Percentiles rank a stretch among this genome's conserved stretches.
Conservation (phyloP, 2,888 invertebrate species). For the Gonocerus acuteangulatus region DNA sequence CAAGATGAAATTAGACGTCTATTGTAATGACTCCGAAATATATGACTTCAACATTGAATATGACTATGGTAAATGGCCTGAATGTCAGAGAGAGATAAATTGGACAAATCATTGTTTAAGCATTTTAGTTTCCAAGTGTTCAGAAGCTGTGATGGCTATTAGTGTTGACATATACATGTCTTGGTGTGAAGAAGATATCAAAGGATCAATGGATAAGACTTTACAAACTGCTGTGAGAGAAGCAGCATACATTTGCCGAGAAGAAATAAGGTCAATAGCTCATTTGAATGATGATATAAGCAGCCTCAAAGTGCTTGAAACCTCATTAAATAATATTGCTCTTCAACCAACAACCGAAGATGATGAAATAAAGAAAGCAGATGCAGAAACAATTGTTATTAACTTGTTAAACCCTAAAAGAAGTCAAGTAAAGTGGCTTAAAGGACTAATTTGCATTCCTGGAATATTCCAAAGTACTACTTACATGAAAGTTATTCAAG, state of each 20-base stretch:
- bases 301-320: slow-evolving; percentile 20
- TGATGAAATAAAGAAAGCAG: slow-evolving; percentile 34
- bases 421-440: slow-evolving; percentile 34
- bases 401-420: slow-evolving; percentile 33
- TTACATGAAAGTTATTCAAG: slow-evolving; percentile 27
- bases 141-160: slow-evolving; percentile 24
- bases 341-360: slow-evolving; percentile 34
- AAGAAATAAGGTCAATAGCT: slow-evolving; percentile 14
- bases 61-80: slow-evolving; percentile 28
- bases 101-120: slow-evolving; percentile 30
- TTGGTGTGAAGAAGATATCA: slow-evolving; percentile 32
- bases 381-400: slow-evolving; percentile 31
- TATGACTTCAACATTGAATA: slow-evolving; percentile 28
- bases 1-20: slow-evolving; percentile 1
- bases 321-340: slow-evolving; percentile 27
- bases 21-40: slow-evolving; percentile 9
- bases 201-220: slow-evolving; percentile 27
- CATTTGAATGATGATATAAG: slow-evolving; percentile 24
- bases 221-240: slow-evolving; percentile 32
- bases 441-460: slow-evolving; percentile 27
- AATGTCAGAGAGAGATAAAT: slow-evolving; percentile 17
- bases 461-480: slow-evolving; percentile 29
- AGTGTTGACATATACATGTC: slow-evolving; percentile 33
- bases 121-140: slow-evolving; percentile 25
- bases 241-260: slow-evolving; percentile 29